phyloP scores from a whole-genome alignment of 2,888 invertebrate genomes.

The Lingula anatina region DNA sequence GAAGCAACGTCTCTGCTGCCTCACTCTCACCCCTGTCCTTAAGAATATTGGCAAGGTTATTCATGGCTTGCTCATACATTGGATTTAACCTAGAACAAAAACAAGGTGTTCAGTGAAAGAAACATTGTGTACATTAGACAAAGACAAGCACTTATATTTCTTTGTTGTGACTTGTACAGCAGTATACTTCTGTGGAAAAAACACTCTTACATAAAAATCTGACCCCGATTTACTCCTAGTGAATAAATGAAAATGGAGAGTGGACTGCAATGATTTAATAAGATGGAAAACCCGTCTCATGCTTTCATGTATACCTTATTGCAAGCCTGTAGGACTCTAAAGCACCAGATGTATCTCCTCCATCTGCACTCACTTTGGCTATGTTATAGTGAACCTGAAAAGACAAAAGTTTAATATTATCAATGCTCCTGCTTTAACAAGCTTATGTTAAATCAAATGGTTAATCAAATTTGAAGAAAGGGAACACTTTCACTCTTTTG shows the following conservation, averaged over 20 bases:
- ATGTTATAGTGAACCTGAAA: constrained; percentile 74
- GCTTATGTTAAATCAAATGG: background rate
- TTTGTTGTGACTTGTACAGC: too few species aligned
- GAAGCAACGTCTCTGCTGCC: constrained; percentile 71
- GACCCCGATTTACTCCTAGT: too few species aligned
- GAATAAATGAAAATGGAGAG: too few species aligned
- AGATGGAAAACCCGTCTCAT: too few species aligned
- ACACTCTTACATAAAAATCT: too few species aligned
- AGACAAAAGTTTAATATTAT: background rate
- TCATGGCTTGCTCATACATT: constrained; percentile 79
- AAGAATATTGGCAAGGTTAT: constrained; percentile 83
- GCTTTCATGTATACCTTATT: too few species aligned
- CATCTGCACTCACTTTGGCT: constrained; percentile 79
- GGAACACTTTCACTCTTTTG: background rate
- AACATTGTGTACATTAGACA: too few species aligned
- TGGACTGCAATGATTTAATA: too few species aligned
- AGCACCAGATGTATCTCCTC: constrained; percentile 65
- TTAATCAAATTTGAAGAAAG: background rate
- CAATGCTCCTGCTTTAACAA: background rate
- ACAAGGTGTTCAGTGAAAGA: too few species aligned
- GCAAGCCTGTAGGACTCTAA: constrained; percentile 74
- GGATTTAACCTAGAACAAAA: constrained; percentile 64
- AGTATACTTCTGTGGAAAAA: too few species aligned
- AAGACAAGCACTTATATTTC: too few species aligned
- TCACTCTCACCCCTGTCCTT: constrained; percentile 64